Evolutionary conservation across 1,140 invertebrate species (phyloP).

Genomic region (Pseudachorutes palmiensis): DNA sequence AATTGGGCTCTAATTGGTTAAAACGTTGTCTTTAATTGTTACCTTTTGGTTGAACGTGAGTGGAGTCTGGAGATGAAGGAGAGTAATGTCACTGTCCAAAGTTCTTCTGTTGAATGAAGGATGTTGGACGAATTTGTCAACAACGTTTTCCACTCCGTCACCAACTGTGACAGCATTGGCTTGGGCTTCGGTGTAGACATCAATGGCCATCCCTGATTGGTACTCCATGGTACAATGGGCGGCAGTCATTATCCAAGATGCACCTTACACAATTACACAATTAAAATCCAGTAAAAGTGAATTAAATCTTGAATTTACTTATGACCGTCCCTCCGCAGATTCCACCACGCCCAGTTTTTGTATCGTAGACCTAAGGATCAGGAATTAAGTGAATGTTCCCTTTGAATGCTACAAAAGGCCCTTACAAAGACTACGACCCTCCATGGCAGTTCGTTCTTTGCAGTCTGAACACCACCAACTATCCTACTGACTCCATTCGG

Average conservation of each 20-base stretch:
- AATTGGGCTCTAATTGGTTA: neutral
- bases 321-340: conserved; percentile 52
- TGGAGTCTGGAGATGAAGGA: conserved; percentile 18
- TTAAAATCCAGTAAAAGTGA: neutral
- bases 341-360: neutral
- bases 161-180: conserved; percentile 16
- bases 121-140: conserved; percentile 20
- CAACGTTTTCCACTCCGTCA: neutral
- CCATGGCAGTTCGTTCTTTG: conserved; percentile 51
- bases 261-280: neutral
- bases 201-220: neutral
- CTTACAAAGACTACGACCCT: neutral
- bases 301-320: conserved; percentile 29
- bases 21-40: neutral
- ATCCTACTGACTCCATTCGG: conserved; percentile 43
- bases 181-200: conserved; percentile 22
- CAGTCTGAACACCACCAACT: conserved; percentile 53
- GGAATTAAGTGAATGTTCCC: too few species aligned
- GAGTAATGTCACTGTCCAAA: conserved; percentile 30
- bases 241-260: conserved; percentile 48
- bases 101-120: conserved; percentile 18
- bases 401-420: too few species aligned
- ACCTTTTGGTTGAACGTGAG: conserved; percentile 6
- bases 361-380: neutral
- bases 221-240: conserved; percentile 45